phyloP scores from a whole-genome alignment of 2,888 invertebrate species.

The Busseola fusca region DNA sequence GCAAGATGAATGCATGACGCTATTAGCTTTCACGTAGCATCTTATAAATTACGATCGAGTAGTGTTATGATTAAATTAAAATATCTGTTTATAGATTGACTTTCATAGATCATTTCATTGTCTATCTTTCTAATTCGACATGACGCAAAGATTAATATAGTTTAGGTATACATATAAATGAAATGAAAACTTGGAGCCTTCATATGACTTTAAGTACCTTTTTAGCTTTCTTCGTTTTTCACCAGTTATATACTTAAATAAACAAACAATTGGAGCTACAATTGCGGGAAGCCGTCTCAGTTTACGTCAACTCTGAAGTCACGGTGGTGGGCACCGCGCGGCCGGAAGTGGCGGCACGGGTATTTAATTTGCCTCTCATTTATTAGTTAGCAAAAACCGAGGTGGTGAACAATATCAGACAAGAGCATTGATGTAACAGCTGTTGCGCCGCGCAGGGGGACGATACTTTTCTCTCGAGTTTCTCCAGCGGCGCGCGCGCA shows the following conservation, averaged over 20 bases:
- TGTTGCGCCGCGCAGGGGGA: conserved; percentile 72
- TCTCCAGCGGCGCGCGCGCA: conserved; percentile 80
- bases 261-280: conserved; percentile 49
- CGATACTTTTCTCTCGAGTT: conserved; percentile 86
- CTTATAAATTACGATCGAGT: conserved; percentile 5
- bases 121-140: conserved; percentile 6
- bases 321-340: conserved; percentile 60
- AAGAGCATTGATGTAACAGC: conserved; percentile 84
- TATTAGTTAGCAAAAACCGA: conserved; percentile 70
- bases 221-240: conserved; percentile 17
- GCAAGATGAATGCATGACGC: background rate
- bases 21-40: conserved; percentile 34
- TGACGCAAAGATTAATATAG: background rate
- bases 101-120: conserved; percentile 14
- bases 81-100: conserved; percentile 5
- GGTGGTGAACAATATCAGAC: conserved; percentile 70
- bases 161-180: background rate
- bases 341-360: conserved; percentile 72
- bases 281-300: conserved; percentile 48
- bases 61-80: conserved; percentile 19
- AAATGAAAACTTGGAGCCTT: conserved; percentile 21
- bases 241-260: conserved; percentile 35
- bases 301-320: conserved; percentile 54
- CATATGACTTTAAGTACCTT: background rate
- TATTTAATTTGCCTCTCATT: conserved; percentile 65